These are phyloP conservation scores for Bufo bufo DNA, from an alignment of 2,113 vertebrate species.

Conservation along the genomic window DNA sequence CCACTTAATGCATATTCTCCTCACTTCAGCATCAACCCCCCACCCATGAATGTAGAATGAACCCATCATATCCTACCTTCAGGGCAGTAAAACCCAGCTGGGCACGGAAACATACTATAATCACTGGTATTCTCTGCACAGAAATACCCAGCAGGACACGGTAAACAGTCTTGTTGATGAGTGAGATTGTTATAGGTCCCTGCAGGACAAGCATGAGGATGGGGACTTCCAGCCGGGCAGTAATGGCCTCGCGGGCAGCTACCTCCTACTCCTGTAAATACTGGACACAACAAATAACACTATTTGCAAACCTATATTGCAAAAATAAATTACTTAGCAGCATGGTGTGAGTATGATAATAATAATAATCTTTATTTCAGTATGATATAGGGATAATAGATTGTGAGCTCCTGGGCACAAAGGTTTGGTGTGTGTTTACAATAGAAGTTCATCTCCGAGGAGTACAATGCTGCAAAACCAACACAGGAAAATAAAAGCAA, in stretches of 20 bases:
- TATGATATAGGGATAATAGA: neutral
- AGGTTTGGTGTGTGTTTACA: too few species aligned
- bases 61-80: conserved; percentile 72
- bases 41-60: neutral
- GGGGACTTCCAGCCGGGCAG: conserved; percentile 78
- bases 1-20: too few species aligned
- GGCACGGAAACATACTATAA: conserved; percentile 80
- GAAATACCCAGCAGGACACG: conserved; percentile 86
- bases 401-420: neutral
- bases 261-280: conserved; percentile 66
- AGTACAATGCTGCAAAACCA: too few species aligned
- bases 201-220: conserved; percentile 79
- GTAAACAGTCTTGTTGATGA: conserved; percentile 78
- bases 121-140: conserved; percentile 81
- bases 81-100: conserved; percentile 91
- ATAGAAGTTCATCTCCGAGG: too few species aligned
- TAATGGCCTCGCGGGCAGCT: conserved; percentile 84
- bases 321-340: neutral
- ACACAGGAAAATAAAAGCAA: too few species aligned
- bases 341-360: too few species aligned
- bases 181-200: conserved; percentile 86
- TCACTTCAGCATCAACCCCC: too few species aligned
- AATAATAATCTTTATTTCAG: too few species aligned
- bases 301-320: neutral
- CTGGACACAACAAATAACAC: conserved; percentile 58